phyloP scores from a whole-genome alignment of 2,113 vertebrate species.

The Dicaeum eximium region DNA sequence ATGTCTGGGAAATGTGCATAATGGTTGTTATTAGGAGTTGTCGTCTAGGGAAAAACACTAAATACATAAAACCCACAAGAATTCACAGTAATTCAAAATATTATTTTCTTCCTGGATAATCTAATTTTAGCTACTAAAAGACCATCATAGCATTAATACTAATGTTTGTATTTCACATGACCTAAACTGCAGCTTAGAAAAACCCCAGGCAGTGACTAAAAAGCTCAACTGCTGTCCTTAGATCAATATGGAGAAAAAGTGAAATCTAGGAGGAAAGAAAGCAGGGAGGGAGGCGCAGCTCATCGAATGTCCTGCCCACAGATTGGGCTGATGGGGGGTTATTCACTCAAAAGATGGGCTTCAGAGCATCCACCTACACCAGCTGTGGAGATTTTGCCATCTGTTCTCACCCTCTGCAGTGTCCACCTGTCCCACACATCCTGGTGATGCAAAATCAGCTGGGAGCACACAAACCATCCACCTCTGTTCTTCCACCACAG shows the following conservation, averaged over 20 bases:
- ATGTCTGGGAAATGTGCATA: constrained; percentile 28
- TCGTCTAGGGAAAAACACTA: neutral
- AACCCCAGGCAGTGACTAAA: neutral
- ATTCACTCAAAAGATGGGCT: neutral
- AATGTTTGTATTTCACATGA: neutral
- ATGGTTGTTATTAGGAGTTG: constrained; percentile 26
- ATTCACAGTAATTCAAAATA: constrained; percentile 29
- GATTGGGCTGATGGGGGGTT: neutral
- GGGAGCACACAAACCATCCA: neutral
- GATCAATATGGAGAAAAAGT: neutral
- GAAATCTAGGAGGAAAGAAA: neutral
- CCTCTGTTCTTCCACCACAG: too few relatives aligned
- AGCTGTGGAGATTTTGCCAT: neutral
- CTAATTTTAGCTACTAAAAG: neutral
- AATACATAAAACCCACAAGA: constrained; percentile 25
- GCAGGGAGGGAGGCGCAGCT: neutral
- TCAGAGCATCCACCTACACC: neutral
- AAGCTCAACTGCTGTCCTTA: neutral
- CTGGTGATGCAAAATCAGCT: fast-evolving
- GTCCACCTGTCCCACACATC: fast-evolving
- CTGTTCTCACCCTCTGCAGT: neutral
- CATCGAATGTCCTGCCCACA: neutral
- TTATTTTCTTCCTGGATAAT: neutral
- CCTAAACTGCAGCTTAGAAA: neutral
- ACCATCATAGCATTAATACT: neutral